Evolutionary conservation across 1,140 invertebrate species (phyloP).

Genomic region (Listronotus bonariensis): DNA sequence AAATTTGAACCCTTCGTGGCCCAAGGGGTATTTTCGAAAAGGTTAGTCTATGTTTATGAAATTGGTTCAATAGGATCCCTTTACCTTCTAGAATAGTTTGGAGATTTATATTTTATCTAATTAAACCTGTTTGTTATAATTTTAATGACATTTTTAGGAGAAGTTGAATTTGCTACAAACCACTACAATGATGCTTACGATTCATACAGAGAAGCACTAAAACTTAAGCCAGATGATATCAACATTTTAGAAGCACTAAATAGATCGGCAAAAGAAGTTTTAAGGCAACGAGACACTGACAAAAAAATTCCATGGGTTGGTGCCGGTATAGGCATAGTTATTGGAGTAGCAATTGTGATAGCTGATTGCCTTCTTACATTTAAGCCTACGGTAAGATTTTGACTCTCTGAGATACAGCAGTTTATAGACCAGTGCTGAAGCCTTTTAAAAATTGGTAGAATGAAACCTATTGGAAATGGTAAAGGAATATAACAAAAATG

Average conservation of each 20-base stretch:
- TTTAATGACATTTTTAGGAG: conserved; percentile 46
- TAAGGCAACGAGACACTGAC: conserved; percentile 66
- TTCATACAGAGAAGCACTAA: conserved; percentile 71
- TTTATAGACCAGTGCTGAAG: too few species aligned
- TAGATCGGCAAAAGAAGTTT: conserved; percentile 64
- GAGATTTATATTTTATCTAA: too few species aligned
- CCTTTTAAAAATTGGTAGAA: too few species aligned
- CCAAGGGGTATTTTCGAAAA: conserved; percentile 82
- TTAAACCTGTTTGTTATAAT: too few species aligned
- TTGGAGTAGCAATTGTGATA: conserved; percentile 73
- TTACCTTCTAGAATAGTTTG: too few species aligned
- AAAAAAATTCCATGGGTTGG: conserved; percentile 77
- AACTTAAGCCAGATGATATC: conserved; percentile 70
- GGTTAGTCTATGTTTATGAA: conserved; percentile 50
- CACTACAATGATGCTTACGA: conserved; percentile 72
- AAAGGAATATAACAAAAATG: too few species aligned
- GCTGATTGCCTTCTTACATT: conserved; percentile 70
- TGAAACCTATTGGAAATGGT: too few species aligned
- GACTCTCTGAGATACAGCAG: too few species aligned
- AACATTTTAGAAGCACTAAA: conserved; percentile 68
- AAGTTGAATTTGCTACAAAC: conserved; percentile 74
- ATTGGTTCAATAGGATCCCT: too few species aligned
- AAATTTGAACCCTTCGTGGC: conserved; percentile 75
- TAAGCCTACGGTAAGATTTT: conserved; percentile 67
- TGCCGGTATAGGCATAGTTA: conserved; percentile 71